Conservation (phyloP, 2,888 invertebrate species). For the Auanema freiburgensis region DNA sequence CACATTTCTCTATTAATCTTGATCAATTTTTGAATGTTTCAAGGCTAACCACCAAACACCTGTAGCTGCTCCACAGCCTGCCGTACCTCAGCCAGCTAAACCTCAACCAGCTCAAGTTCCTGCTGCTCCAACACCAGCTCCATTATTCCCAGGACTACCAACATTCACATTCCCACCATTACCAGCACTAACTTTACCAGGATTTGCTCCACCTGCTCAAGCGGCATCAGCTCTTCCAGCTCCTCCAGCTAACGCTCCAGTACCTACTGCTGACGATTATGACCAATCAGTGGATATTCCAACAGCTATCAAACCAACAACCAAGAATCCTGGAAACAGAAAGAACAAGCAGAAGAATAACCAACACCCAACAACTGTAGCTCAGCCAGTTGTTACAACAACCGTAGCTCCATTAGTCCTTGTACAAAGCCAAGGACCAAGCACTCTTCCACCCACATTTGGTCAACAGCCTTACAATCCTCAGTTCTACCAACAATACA, state of each 20-base stretch:
- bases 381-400: conserved; percentile 3
- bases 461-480: conserved; percentile 6
- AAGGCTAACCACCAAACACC: neutral
- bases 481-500: conserved; percentile 11
- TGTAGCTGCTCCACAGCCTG: conserved; percentile 2
- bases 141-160: conserved; percentile 5
- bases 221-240: neutral
- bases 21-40: too few relatives aligned
- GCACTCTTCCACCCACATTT: conserved; percentile 4
- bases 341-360: conserved; percentile 4
- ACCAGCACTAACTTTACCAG: too few relatives aligned
- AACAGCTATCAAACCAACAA: too few relatives aligned
- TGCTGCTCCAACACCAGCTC: conserved; percentile 1
- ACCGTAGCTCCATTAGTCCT: conserved; percentile 3
- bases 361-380: neutral
- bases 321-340: neutral
- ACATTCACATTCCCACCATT: conserved; percentile 38
- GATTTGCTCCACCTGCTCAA: neutral
- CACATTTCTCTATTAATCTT: conserved; percentile 9
- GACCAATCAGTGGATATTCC: conserved; percentile 11
- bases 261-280: conserved; percentile 15
- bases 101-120: conserved; percentile 2
- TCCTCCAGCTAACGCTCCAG: conserved; percentile 13
- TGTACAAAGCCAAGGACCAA: conserved; percentile 9
- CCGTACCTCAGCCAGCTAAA: neutral